Conservation (phyloP, 2,888 invertebrate species). For the Harpalus rufipes region DNA sequence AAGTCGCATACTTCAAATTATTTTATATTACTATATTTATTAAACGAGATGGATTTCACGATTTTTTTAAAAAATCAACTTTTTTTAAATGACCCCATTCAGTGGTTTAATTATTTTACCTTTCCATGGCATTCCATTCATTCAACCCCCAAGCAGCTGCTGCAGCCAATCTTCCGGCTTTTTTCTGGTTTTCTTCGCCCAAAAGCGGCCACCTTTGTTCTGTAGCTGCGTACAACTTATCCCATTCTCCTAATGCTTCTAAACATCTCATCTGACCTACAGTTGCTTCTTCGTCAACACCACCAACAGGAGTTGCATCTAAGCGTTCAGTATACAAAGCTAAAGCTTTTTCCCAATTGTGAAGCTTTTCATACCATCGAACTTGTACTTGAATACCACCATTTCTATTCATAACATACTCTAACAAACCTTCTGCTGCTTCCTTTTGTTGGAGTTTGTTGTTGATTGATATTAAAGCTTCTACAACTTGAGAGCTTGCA, state of each 20-base stretch:
- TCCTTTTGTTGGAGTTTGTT: constrained; percentile 99
- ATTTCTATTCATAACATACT: constrained; percentile 91
- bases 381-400: constrained; percentile 87
- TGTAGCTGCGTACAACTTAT: constrained; percentile 89
- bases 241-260: constrained; percentile 98
- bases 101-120: constrained; percentile 76
- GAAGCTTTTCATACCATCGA: constrained; percentile 98
- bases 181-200: constrained; percentile 80
- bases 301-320: constrained; percentile 78
- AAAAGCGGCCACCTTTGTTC: constrained; percentile 86
- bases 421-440: constrained; percentile 95
- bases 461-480: constrained; percentile 96
- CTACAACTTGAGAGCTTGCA: constrained; percentile 92
- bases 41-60: too few species aligned
- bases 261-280: constrained; percentile 96
- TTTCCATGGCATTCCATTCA: constrained; percentile 96
- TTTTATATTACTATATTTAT: too few species aligned
- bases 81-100: not conserved
- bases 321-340: constrained; percentile 90
- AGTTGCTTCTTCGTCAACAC: constrained; percentile 86
- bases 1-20: too few species aligned
- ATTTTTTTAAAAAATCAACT: too few species aligned
- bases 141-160: constrained; percentile 98
- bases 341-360: constrained; percentile 98
- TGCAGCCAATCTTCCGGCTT: constrained; percentile 93